Percentiles rank a stretch among this genome's conserved stretches.
Conservation (phyloP, 2,113 vertebrate species). For the Platichthys flesus region DNA sequence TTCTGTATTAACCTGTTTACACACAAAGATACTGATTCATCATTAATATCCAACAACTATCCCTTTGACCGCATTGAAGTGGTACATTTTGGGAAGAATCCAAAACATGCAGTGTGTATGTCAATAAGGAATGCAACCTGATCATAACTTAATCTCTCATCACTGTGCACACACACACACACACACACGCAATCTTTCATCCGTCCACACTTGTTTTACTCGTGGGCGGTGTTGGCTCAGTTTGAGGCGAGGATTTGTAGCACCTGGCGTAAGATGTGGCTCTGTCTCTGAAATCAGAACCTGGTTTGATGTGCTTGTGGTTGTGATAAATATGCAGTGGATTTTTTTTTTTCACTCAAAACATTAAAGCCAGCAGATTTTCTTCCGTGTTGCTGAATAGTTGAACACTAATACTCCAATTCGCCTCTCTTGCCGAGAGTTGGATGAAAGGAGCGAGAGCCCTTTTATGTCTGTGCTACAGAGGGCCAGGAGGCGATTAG, state of each 20-base stretch:
- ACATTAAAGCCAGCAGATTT: not conserved
- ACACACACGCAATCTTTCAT: not conserved
- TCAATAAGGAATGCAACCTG: not conserved
- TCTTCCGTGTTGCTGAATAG: not conserved
- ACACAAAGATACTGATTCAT: constrained; percentile 1
- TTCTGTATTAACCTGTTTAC: not conserved
- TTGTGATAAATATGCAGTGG: constrained; percentile 27
- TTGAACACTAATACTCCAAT: constrained; percentile 12
- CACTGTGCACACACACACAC: not conserved
- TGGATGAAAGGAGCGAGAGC: not conserved
- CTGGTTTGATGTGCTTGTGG: constrained; percentile 17
- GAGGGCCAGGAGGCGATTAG: not conserved
- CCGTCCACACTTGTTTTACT: not conserved
- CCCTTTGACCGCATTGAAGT: not conserved
- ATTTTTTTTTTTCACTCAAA: not conserved
- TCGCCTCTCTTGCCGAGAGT: not conserved
- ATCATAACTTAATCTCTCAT: not conserved
- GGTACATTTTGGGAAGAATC: constrained; percentile 16
- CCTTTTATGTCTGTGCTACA: not conserved
- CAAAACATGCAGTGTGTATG: not conserved
- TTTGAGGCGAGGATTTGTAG: constrained; percentile 5
- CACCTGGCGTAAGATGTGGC: constrained; percentile 22
- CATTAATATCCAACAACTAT: not conserved
- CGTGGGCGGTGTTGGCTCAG: not conserved
- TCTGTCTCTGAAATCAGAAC: constrained; percentile 30